Evolutionary conservation across 1,140 invertebrate species (phyloP).

Genomic region (Nephila pilipes): DNA sequence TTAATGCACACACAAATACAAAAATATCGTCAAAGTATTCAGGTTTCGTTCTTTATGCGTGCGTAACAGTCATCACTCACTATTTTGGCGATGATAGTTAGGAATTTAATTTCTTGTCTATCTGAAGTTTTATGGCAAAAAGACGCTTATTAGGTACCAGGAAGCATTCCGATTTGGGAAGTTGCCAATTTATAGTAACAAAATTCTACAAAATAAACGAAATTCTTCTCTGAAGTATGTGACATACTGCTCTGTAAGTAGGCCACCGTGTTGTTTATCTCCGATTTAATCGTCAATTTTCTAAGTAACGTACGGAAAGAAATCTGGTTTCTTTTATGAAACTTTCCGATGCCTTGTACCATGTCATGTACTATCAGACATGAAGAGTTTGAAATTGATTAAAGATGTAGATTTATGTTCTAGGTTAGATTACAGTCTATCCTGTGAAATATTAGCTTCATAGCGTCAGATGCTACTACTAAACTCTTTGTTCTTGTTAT

Average conservation of each 20-base stretch:
- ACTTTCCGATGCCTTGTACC: not conserved
- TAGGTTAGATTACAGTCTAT: not conserved
- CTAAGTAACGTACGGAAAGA: not conserved
- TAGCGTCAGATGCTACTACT: not conserved
- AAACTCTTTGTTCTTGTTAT: no score
- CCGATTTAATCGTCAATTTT: not conserved
- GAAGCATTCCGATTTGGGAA: not conserved
- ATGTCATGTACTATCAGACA: not conserved
- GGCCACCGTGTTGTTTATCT: not conserved
- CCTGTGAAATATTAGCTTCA: not conserved
- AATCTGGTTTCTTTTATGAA: not conserved
- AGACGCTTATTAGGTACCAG: not conserved
- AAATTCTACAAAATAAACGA: constrained; percentile 13
- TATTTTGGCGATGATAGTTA: not conserved
- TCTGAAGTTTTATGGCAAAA: not conserved
- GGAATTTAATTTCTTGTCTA: not conserved
- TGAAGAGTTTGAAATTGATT: not conserved
- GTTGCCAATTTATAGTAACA: constrained; percentile 1
- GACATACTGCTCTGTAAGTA: not conserved
- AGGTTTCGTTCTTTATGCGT: not conserved
- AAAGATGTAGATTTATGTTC: not conserved
- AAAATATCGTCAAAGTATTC: not conserved
- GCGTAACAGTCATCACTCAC: not conserved
- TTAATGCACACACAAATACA: not conserved
- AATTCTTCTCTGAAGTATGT: not conserved